Evolutionary conservation across 1,140 invertebrate genomes (phyloP).

Genomic region (Drosophila sp.): DNA sequence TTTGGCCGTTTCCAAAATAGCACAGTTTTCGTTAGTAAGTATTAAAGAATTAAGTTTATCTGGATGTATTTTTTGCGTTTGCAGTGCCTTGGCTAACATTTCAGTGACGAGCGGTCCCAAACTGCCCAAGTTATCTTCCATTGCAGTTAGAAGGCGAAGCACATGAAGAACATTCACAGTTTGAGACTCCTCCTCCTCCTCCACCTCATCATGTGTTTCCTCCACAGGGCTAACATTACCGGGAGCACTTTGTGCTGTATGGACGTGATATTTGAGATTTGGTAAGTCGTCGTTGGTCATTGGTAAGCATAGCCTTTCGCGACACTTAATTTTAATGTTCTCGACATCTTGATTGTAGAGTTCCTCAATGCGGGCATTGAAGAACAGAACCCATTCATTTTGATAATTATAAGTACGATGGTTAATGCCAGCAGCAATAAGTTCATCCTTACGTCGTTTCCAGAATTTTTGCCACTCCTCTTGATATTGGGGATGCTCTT

Average conservation of each 20-base stretch:
- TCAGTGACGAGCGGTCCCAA: slow-evolving; percentile 90
- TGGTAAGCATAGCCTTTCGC: slow-evolving; percentile 64
- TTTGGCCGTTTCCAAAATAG: slow-evolving; percentile 65
- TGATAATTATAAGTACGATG: slow-evolving; percentile 91
- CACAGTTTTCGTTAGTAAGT: slow-evolving; percentile 60
- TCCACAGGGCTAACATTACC: background rate
- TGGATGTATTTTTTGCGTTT: slow-evolving; percentile 85
- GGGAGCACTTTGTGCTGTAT: background rate
- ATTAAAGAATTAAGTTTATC: slow-evolving; percentile 36
- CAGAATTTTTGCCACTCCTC: slow-evolving; percentile 94
- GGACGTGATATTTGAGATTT: slow-evolving; percentile 65
- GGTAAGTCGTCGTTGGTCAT: slow-evolving; percentile 59
- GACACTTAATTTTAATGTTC: slow-evolving; percentile 79
- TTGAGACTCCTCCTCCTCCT: background rate
- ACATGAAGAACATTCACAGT: slow-evolving; percentile 85
- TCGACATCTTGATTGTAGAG: slow-evolving; percentile 86
- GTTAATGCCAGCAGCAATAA: slow-evolving; percentile 85
- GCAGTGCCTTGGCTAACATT: slow-evolving; percentile 88
- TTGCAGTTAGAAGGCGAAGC: slow-evolving; percentile 88
- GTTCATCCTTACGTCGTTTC: slow-evolving; percentile 82
- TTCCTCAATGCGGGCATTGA: slow-evolving; percentile 90
- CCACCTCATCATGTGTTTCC: background rate
- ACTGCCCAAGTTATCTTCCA: slow-evolving; percentile 91
- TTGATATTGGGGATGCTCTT: slow-evolving; percentile 92
- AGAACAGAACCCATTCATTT: slow-evolving; percentile 92